Evolutionary conservation across 2,888 invertebrate species (phyloP).

Genomic region (Folsomia manolachei): DNA sequence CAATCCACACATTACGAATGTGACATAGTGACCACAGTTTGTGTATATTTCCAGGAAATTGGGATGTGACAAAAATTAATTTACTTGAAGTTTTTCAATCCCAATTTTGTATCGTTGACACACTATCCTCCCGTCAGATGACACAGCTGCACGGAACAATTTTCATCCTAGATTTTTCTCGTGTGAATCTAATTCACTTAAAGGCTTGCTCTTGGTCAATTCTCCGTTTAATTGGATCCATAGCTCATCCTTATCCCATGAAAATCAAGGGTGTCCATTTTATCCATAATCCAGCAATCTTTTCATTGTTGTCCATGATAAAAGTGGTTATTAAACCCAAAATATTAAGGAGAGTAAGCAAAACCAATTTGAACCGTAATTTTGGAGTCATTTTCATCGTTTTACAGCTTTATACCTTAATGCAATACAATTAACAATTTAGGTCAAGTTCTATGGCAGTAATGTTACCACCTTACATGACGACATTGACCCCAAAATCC

Average conservation of each 20-base stretch:
- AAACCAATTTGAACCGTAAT: too few species aligned
- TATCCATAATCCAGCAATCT: slow-evolving; percentile 4
- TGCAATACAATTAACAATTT: too few species aligned
- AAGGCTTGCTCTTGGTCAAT: not conserved
- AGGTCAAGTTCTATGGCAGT: not conserved
- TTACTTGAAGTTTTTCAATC: not conserved
- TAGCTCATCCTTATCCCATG: not conserved
- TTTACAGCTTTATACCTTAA: too few species aligned
- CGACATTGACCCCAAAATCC: not conserved
- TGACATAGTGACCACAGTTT: too few species aligned
- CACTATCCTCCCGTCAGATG: not conserved
- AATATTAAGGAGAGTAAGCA: not conserved
- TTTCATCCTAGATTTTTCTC: not conserved
- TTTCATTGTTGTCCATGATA: not conserved
- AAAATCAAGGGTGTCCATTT: slow-evolving; percentile 12
- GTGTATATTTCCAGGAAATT: not conserved
- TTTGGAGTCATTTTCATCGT: too few species aligned
- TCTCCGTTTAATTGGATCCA: not conserved
- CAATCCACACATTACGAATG: not conserved
- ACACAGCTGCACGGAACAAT: not conserved
- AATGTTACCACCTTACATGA: not conserved
- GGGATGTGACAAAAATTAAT: not conserved
- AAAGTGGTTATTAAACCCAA: not conserved
- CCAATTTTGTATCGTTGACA: not conserved
- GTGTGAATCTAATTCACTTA: not conserved